Evolutionary conservation across 2,797 vertebrate genomes (phyloP).

Genomic region (Etheostoma perlongum): DNA sequence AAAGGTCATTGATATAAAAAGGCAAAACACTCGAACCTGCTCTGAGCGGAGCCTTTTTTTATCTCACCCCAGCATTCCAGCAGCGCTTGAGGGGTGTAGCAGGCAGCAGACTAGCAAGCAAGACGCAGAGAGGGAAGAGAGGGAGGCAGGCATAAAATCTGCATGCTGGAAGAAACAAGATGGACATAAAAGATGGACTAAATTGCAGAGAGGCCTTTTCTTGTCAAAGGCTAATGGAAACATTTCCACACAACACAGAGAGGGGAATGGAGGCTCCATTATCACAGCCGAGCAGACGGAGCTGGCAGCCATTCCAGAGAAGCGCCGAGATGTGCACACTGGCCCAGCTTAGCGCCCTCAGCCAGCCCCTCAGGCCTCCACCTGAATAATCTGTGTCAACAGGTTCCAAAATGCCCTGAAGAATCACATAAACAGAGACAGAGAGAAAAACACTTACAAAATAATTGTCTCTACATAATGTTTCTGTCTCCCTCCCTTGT

Average conservation of each 20-base stretch:
- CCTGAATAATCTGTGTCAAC: conserved; percentile 90
- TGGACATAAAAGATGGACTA: conserved; percentile 89
- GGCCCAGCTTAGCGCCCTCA: conserved; percentile 81
- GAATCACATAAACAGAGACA: conserved; percentile 79
- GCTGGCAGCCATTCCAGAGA: conserved; percentile 85
- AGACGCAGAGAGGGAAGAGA: conserved; percentile 69
- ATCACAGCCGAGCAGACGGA: conserved; percentile 87
- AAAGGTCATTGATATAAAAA: conserved; percentile 83
- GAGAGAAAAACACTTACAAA: conserved; percentile 79
- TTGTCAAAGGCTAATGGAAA: conserved; percentile 90
- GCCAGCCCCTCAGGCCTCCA: conserved; percentile 83
- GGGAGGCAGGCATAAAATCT: conserved; percentile 83
- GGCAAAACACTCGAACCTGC: conserved; percentile 83
- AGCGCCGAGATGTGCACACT: conserved; percentile 83
- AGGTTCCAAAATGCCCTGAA: conserved; percentile 86
- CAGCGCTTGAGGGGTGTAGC: conserved; percentile 79
- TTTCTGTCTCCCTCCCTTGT: conserved; percentile 47
- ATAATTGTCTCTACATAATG: conserved; percentile 77
- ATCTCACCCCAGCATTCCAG: conserved; percentile 82
- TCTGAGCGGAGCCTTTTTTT: conserved; percentile 80
- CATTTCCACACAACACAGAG: conserved; percentile 86
- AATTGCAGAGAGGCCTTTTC: conserved; percentile 88
- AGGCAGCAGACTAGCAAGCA: conserved; percentile 66
- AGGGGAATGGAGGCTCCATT: conserved; percentile 85
- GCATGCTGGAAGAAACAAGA: conserved; percentile 89